A percentile compares a stretch with the other conserved stretches of the same genome.
phyloP scores from a whole-genome alignment of 2,113 vertebrate genomes.

The Larimichthys polyactis region DNA sequence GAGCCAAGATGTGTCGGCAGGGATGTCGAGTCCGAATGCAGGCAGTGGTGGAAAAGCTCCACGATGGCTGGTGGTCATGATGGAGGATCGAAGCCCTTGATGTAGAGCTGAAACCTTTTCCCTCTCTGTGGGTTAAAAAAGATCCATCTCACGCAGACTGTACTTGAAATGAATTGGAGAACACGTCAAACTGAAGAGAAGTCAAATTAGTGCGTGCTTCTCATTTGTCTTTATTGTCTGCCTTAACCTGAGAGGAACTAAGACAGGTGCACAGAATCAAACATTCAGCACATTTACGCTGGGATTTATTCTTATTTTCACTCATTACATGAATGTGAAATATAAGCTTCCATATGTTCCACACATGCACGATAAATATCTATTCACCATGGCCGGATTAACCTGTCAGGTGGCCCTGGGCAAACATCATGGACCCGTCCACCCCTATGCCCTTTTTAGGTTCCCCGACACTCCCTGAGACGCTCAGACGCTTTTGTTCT shows the following conservation, averaged over 20 bases:
- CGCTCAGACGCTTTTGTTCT: neutral
- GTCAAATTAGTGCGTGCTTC: neutral
- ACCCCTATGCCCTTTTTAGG: too few species aligned
- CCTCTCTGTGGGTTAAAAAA: neutral
- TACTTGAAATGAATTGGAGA: too few species aligned
- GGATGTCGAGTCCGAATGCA: conserved; percentile 14
- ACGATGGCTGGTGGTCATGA: neutral
- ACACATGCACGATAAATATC: neutral
- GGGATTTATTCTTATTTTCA: too few species aligned
- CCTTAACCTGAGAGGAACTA: neutral
- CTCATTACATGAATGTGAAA: too few species aligned
- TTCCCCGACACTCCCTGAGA: neutral
- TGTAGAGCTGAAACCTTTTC: neutral
- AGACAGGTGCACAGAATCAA: too few species aligned
- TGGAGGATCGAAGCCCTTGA: neutral
- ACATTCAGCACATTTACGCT: too few species aligned
- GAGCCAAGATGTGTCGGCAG: conserved; percentile 27
- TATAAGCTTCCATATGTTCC: too few species aligned
- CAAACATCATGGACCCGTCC: too few species aligned
- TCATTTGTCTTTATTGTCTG: conserved; percentile 1
- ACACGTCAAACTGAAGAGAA: neutral
- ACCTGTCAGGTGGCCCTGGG: too few species aligned
- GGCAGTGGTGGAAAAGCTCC: conserved; percentile 32
- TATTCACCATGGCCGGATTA: too few species aligned
- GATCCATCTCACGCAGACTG: neutral